Evolutionary conservation across 2,797 vertebrate genomes (phyloP).

Genomic region (Furcifer pardalis): DNA sequence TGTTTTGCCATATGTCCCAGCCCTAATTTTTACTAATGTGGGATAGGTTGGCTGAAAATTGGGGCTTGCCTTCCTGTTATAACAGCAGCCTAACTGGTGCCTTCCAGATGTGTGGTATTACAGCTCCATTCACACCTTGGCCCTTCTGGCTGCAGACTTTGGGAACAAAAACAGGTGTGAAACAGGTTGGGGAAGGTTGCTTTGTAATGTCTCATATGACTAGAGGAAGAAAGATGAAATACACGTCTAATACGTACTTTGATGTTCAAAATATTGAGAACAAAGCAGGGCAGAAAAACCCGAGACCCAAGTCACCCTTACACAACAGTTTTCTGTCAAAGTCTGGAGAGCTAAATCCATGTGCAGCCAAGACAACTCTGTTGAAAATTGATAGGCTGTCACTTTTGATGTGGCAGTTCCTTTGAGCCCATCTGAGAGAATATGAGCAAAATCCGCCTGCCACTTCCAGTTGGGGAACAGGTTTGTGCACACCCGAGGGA

Average conservation of each 20-base stretch:
- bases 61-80: neutral
- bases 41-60: neutral
- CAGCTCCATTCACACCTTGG: neutral
- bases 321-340: neutral
- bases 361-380: neutral
- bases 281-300: neutral
- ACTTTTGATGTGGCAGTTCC: neutral
- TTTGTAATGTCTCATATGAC: neutral
- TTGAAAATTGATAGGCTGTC: neutral
- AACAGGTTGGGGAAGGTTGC: too few species aligned
- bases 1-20: neutral
- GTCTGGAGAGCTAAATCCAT: neutral
- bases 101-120: neutral
- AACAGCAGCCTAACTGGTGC: neutral
- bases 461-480: neutral
- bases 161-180: neutral
- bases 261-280: neutral
- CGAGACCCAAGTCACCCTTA: neutral
- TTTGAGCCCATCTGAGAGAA: neutral
- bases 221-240: too few species aligned
- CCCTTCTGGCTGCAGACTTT: neutral
- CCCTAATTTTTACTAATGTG: neutral
- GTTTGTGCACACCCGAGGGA: slow-evolving; percentile 1
- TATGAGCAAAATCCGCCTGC: neutral
- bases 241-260: neutral